These are phyloP conservation scores for Calosoma granatense DNA, from an alignment of 1,140 invertebrate species.

Conservation along the genomic window DNA sequence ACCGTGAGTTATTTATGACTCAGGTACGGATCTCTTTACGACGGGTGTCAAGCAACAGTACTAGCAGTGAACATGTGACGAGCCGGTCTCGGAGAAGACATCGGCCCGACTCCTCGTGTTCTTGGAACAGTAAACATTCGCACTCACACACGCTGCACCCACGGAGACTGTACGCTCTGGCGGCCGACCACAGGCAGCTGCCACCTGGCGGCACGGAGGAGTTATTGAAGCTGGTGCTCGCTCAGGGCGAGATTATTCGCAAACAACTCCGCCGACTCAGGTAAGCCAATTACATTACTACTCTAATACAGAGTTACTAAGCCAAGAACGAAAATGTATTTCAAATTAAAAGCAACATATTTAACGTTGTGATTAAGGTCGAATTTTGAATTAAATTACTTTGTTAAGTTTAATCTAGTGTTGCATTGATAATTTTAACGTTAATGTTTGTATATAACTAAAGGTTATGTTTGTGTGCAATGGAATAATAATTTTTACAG, in stretches of 20 bases:
- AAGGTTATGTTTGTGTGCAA: too few species aligned
- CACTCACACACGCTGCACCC: constrained; percentile 31
- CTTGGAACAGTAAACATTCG: constrained; percentile 29
- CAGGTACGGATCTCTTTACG: constrained; percentile 33
- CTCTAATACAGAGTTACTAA: background rate
- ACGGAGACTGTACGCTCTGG: constrained; percentile 27
- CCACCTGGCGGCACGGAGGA: constrained; percentile 49
- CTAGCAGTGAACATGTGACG: constrained; percentile 21
- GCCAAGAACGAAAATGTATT: background rate
- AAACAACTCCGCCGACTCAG: constrained; percentile 55
- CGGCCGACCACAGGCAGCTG: constrained; percentile 32
- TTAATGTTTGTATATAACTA: too few species aligned
- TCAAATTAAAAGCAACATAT: too few species aligned
- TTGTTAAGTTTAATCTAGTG: too few species aligned
- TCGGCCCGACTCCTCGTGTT: constrained; percentile 28
- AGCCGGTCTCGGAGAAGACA: constrained; percentile 22
- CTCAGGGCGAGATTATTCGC: constrained; percentile 73
- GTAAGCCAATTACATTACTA: constrained; percentile 28
- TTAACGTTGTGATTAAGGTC: too few species aligned
- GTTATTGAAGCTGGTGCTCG: constrained; percentile 63
- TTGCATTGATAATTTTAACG: too few species aligned
- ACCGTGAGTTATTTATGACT: too few species aligned
- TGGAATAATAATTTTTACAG: constrained; percentile 41
- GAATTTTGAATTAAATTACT: too few species aligned
- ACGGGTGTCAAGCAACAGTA: constrained; percentile 14